Base-by-base conservation (phyloP, 2,797 vertebrate species). In the Spinus olivaceus region DNA sequence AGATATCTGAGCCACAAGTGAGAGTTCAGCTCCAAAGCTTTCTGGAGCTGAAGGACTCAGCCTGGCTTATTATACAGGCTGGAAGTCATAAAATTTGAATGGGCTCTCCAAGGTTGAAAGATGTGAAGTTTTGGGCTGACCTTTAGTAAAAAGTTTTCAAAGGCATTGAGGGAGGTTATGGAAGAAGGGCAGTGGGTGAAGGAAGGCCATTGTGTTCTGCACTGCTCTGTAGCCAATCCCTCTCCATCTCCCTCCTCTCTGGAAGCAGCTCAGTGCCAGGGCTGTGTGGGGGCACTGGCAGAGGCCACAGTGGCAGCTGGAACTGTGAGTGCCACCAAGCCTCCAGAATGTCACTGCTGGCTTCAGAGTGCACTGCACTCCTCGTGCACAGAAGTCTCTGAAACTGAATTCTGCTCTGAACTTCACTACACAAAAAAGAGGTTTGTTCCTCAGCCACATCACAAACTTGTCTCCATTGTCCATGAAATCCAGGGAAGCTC, bases 71-170 rank as follows among this genome's bases (percentile, higher is more conserved):
- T 78, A 74, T 18, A 35, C 20, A 27, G 76, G 69, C 89, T 81
- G 78, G 71, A 91, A 94, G 64, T 77, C 60, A 66, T 15, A 42
- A 87, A 70, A 94, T 92, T 88, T 89, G 78, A 95, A 89, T 82
- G 86, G 46, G 50, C 57, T 82, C 79, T 54, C 74, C 46, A 22
- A 71, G 72, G 87, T 81, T 64, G 76, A 90, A 91, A 92, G 81
- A 73, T 46, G 59, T 70, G 60, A 72, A 23, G n/a, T 67, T 92
- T 72, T 22, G 51, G 78, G 81, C 67, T 4, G 32, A 18, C 47
- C 86, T 85, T 93, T 14, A 59, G 46, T 19, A 24, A 71, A 78
- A 81, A 66, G 14, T 37, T 72, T 85, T 89, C 84, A 95, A 91
- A 95, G 66, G 50, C 59, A 7, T 50, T 18, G n/a, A 66, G 92